phyloP scores from a whole-genome alignment of 1,140 invertebrate species.

The Drosophila yakuba region DNA sequence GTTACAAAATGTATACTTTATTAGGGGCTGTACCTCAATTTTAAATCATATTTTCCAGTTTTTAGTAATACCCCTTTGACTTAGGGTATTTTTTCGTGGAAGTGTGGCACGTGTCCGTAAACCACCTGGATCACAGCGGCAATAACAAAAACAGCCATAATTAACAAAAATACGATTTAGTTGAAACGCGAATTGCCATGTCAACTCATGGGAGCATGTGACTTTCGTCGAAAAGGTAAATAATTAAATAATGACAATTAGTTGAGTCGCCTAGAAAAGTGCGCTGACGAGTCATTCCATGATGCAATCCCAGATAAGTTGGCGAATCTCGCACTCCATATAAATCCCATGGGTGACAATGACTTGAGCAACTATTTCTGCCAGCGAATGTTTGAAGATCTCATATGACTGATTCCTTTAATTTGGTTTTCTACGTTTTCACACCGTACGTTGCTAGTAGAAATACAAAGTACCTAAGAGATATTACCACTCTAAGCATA shows the following conservation, averaged over 20 bases:
- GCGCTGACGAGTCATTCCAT: constrained; percentile 28
- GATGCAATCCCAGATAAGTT: constrained; percentile 33
- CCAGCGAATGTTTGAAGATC: constrained; percentile 15
- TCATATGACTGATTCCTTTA: constrained; percentile 58
- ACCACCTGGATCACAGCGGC: constrained; percentile 15
- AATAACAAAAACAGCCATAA: constrained; percentile 31
- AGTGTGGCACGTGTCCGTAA: constrained; percentile 29
- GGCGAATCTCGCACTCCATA: constrained; percentile 1
- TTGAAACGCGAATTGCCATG: constrained; percentile 56
- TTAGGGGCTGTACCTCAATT: not conserved
- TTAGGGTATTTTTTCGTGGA: constrained; percentile 17
- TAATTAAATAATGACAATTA: constrained; percentile 60
- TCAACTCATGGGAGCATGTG: constrained; percentile 65
- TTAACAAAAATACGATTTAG: constrained; percentile 40
- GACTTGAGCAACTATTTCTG: constrained; percentile 27
- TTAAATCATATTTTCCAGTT: not conserved
- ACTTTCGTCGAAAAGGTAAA: constrained; percentile 50
- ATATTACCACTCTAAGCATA: constrained; percentile 9
- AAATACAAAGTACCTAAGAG: constrained; percentile 30
- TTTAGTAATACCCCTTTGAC: not conserved
- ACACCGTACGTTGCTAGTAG: constrained; percentile 17
- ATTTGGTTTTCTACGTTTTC: constrained; percentile 19
- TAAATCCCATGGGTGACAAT: constrained; percentile 6
- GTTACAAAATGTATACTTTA: no score
- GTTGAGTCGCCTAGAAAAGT: constrained; percentile 32